Evolutionary conservation across 2,113 vertebrate species (phyloP).

Genomic region (Gobius niger): DNA sequence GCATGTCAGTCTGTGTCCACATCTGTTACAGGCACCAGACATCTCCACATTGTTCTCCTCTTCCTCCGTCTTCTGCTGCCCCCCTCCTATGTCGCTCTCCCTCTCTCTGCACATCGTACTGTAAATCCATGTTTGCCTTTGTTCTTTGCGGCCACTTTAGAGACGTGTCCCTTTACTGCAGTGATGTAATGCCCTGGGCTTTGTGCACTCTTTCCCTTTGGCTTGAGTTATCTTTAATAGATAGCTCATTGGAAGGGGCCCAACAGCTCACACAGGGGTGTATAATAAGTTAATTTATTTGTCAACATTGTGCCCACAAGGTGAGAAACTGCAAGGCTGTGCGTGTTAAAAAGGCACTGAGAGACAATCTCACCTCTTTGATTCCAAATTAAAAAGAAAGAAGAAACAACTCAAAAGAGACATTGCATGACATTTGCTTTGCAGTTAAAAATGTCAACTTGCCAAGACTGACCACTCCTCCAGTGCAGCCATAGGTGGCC

Average conservation of each 20-base stretch:
- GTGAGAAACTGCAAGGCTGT: conserved; percentile 72
- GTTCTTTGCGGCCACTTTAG: conserved; percentile 46
- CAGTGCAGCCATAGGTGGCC: conserved; percentile 83
- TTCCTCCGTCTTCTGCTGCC: conserved; percentile 32
- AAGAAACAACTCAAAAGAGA: conserved; percentile 73
- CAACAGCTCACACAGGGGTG: conserved; percentile 70
- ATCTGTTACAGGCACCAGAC: conserved; percentile 34
- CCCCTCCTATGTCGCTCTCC: conserved; percentile 38
- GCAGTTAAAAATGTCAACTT: conserved; percentile 86
- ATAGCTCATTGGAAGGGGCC: conserved; percentile 64
- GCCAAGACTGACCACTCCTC: conserved; percentile 73
- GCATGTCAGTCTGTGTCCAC: conserved; percentile 31
- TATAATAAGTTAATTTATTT: conserved; percentile 82
- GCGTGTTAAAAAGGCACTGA: conserved; percentile 76
- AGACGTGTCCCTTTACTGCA: conserved; percentile 58
- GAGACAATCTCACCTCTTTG: conserved; percentile 74
- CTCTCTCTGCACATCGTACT: conserved; percentile 55
- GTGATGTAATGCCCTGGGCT: conserved; percentile 66
- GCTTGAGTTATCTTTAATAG: conserved; percentile 71
- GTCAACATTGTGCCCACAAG: conserved; percentile 75
- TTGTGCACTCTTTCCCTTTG: conserved; percentile 68
- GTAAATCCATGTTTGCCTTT: conserved; percentile 68
- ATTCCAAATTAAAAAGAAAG: conserved; percentile 61
- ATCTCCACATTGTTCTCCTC: conserved; percentile 45
- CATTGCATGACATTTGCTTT: conserved; percentile 81